Percentiles rank a stretch among this genome's conserved stretches.
Evolutionary conservation across 2,113 vertebrate genomes (phyloP).

Genomic region (Leptodactylus fuscus): DNA sequence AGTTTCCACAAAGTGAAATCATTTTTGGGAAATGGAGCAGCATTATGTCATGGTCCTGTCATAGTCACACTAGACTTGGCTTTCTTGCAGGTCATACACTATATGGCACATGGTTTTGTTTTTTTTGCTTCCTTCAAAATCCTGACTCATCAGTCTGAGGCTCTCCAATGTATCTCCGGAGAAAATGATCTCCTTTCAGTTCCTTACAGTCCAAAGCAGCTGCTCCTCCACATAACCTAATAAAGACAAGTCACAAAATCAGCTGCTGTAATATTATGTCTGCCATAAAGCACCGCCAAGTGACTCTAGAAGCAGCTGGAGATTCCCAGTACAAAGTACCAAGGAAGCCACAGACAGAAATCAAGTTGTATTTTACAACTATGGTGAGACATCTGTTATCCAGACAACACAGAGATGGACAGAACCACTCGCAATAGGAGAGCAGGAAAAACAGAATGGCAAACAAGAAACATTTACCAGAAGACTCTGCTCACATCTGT

Average conservation of each 20-base stretch:
- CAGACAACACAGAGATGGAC: not conserved
- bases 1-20: too few relatives aligned
- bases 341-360: not conserved
- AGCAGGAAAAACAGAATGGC: too few relatives aligned
- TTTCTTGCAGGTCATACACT: too few relatives aligned
- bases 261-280: constrained; percentile 37
- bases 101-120: not conserved
- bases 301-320: not conserved
- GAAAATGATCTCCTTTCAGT: not conserved
- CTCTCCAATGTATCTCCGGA: not conserved
- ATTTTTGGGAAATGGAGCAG: too few relatives aligned
- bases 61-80: too few relatives aligned
- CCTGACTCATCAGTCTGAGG: not conserved
- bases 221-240: constrained; percentile 12
- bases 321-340: not conserved
- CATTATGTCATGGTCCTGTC: too few relatives aligned
- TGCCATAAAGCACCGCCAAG: constrained; percentile 10
- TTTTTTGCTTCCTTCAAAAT: too few relatives aligned
- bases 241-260: constrained; percentile 21
- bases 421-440: too few relatives aligned
- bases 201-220: constrained; percentile 13
- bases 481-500: too few relatives aligned
- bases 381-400: not conserved
- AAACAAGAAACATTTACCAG: too few relatives aligned
- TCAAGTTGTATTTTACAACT: not conserved